Conservation (phyloP, 2,888 invertebrate species). For the Heteromurus nitidus region DNA sequence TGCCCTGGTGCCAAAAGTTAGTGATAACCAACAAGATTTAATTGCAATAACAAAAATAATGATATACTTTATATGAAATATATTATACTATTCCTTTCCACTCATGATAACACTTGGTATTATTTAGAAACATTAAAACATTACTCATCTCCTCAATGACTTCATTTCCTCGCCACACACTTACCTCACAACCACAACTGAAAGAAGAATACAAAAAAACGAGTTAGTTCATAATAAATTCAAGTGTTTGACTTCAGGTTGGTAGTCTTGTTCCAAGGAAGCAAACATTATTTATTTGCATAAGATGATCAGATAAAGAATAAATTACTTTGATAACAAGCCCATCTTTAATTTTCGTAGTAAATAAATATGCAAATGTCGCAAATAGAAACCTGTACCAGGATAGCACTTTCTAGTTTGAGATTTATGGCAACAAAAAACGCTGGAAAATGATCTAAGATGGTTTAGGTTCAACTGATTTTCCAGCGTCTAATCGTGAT, state of each 20-base stretch:
- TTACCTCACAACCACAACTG: too few relatives aligned
- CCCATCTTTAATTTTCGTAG: background rate
- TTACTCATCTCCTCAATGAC: conserved; percentile 21
- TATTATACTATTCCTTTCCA: conserved; percentile 1
- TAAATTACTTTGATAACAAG: conserved; percentile 25
- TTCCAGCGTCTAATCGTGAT: too few relatives aligned
- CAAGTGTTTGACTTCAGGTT: too few relatives aligned
- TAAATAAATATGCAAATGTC: conserved; percentile 27
- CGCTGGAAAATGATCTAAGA: too few relatives aligned
- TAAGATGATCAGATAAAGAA: conserved; percentile 17
- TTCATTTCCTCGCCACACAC: conserved; percentile 43
- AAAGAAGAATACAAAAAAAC: too few relatives aligned
- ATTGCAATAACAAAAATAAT: conserved; percentile 28
- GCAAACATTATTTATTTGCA: conserved; percentile 37
- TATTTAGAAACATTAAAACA: conserved; percentile 1
- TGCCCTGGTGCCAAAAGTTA: conserved; percentile 23
- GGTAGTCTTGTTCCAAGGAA: too few relatives aligned
- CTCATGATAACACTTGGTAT: background rate
- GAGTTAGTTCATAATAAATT: too few relatives aligned
- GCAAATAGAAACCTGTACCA: too few relatives aligned
- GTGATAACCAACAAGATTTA: conserved; percentile 29
- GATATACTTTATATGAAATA: background rate
- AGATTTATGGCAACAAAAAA: too few relatives aligned
- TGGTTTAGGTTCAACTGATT: too few relatives aligned
- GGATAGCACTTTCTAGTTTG: too few relatives aligned